These are phyloP conservation scores for Apomyelois bistriatella DNA, from an alignment of 2,888 invertebrate genomes.

Conservation along the genomic window DNA sequence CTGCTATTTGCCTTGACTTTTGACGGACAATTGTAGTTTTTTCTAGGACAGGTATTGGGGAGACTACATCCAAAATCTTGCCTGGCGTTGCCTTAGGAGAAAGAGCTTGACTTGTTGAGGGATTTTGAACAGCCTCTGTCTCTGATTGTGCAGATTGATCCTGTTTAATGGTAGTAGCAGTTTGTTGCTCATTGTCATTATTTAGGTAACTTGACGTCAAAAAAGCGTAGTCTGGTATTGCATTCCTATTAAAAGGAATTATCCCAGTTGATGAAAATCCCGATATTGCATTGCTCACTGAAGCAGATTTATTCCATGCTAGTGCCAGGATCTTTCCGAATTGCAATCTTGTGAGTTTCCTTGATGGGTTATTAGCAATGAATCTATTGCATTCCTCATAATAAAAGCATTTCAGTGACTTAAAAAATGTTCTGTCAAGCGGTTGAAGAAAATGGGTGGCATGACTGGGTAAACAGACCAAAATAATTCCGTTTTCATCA, in stretches of 20 bases:
- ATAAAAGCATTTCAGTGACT: slow-evolving; percentile 31
- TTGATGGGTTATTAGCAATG: slow-evolving; percentile 14
- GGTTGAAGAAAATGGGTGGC: slow-evolving; percentile 26
- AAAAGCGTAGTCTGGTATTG: slow-evolving; percentile 25
- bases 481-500: slow-evolving; percentile 20
- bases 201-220: not conserved
- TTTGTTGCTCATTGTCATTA: not conserved
- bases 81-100: not conserved
- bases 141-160: not conserved
- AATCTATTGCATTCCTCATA: slow-evolving; percentile 19
- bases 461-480: slow-evolving; percentile 21
- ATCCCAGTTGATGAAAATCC: slow-evolving; percentile 29
- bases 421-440: slow-evolving; percentile 23
- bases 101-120: not conserved
- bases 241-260: slow-evolving; percentile 28
- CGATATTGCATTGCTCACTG: slow-evolving; percentile 24
- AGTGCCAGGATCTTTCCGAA: slow-evolving; percentile 20
- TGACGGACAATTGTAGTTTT: not conserved
- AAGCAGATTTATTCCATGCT: slow-evolving; percentile 25
- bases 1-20: slow-evolving; percentile 1
- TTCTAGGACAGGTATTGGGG: not conserved
- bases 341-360: slow-evolving; percentile 22
- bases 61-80: not conserved
- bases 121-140: not conserved
- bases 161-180: not conserved